Conservation (phyloP, 2,888 invertebrate genomes). For the Schizotus pectinicornis region DNA sequence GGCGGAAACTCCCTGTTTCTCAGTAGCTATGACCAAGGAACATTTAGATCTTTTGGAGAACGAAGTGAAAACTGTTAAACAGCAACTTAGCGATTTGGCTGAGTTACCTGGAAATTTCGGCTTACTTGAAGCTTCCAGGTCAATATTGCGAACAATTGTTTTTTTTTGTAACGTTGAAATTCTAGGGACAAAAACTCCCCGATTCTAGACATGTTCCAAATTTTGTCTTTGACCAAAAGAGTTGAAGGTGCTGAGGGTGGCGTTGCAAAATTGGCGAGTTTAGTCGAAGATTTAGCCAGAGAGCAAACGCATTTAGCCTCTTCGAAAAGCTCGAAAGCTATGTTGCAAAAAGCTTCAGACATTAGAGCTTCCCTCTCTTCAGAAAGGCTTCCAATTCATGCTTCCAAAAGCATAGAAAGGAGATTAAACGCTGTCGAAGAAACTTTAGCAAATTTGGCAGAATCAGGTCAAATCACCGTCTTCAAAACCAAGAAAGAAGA, state of each 20-base stretch:
- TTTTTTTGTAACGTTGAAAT: not conserved
- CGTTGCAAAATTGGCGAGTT: constrained; percentile 66
- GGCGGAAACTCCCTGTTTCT: constrained; percentile 37
- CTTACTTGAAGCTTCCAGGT: constrained; percentile 55
- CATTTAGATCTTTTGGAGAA: constrained; percentile 52
- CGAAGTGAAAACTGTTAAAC: constrained; percentile 56
- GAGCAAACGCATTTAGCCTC: constrained; percentile 38
- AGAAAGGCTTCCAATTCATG: too few relatives aligned
- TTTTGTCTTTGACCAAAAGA: constrained; percentile 67
- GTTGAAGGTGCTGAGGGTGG: constrained; percentile 69
- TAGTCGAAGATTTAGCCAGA: constrained; percentile 65
- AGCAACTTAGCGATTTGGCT: constrained; percentile 50
- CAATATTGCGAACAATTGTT: constrained; percentile 13
- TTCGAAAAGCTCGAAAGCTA: not conserved
- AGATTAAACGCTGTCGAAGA: too few relatives aligned
- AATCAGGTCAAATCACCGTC: too few relatives aligned
- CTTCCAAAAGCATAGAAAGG: too few relatives aligned
- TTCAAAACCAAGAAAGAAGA: not conserved
- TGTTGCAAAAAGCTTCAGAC: not conserved
- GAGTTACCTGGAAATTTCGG: constrained; percentile 57
- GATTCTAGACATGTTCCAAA: constrained; percentile 70
- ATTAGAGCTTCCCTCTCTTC: not conserved
- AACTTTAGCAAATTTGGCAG: too few relatives aligned
- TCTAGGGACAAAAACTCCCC: constrained; percentile 43
- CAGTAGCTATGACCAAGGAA: constrained; percentile 48